Evolutionary conservation across 2,113 vertebrate species (phyloP).

Genomic region (Naja naja): DNA sequence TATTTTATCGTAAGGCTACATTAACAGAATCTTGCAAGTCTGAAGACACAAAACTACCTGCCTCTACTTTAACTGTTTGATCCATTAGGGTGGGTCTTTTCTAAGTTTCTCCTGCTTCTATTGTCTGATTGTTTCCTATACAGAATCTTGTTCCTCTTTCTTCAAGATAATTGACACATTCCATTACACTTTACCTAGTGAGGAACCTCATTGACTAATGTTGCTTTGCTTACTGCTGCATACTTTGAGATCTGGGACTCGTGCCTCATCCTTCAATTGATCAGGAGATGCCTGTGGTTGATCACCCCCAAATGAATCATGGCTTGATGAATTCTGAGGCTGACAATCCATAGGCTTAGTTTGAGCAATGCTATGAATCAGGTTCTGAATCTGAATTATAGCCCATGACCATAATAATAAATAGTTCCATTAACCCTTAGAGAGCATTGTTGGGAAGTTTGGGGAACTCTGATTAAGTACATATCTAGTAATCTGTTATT

Average conservation of each 20-base stretch:
- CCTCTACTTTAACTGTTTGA: neutral
- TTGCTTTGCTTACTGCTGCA: neutral
- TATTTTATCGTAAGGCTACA: neutral
- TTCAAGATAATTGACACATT: neutral
- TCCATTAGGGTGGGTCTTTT: neutral
- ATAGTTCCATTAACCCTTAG: neutral
- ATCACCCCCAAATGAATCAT: neutral
- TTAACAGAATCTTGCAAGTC: neutral
- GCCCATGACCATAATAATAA: neutral
- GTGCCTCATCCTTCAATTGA: neutral
- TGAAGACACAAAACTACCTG: neutral
- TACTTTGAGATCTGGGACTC: neutral
- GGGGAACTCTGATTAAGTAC: neutral
- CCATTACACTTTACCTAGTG: neutral
- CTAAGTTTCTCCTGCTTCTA: neutral
- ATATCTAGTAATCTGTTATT: neutral
- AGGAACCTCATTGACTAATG: neutral
- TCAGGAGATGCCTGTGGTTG: neutral
- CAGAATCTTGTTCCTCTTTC: neutral
- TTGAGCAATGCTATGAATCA: neutral
- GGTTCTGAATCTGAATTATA: neutral
- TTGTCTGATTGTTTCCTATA: neutral
- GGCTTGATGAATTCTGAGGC: neutral
- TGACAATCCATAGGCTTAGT: neutral
- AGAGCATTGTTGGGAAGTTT: neutral